Base-by-base conservation (phyloP, 1,140 invertebrate species). In the Cryptotermes secundus region DNA sequence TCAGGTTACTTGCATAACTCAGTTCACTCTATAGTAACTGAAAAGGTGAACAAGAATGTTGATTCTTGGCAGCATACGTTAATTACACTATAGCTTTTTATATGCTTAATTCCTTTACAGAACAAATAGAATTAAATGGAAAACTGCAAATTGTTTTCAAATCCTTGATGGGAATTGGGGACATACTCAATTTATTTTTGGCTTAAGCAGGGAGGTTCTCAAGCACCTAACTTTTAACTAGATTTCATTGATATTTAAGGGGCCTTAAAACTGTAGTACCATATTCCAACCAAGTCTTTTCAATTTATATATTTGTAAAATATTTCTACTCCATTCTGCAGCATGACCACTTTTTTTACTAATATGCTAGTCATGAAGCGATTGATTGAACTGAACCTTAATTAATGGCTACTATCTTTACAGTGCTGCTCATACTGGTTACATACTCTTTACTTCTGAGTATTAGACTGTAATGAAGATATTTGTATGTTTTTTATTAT, bases 321-420 rank as follows among this genome's bases (percentile, higher is more conserved):
- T n/a, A 26, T 34, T 53, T 45, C 35, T 72, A 14, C 59, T 72
- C 59, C 59, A 72, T 31, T n/a, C 83, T 24, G 16, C 36, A 83
- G 83, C 31, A 49, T 81, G 81, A 42, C 36, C 81, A 83, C 59
- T 83, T 79, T 49, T 83, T 83, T 24, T 83, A 83, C 83, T 83
- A 83, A 83, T 83, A 83, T 83, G 83, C 83, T 83, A 83, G 83
- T 83, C 83, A 83, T 72, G 49, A 83, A 72, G 26, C 59, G n/a
- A 31, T 72, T 9, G 59, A 72, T 72, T 72, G 59, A 79, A 34
- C 26, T 34, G 42, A 83, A 83, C 34, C 42, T 83, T 36, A 79
- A 83, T 35, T 83, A 83, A 79, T 79, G 38, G n/a, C 38, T 59
- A 6, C 16, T n/a, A 16, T 83, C 34, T 83, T 6, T 83, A 79